Evolutionary conservation across 2,888 invertebrate genomes (phyloP).

Genomic region (Melanostoma mellinum): DNA sequence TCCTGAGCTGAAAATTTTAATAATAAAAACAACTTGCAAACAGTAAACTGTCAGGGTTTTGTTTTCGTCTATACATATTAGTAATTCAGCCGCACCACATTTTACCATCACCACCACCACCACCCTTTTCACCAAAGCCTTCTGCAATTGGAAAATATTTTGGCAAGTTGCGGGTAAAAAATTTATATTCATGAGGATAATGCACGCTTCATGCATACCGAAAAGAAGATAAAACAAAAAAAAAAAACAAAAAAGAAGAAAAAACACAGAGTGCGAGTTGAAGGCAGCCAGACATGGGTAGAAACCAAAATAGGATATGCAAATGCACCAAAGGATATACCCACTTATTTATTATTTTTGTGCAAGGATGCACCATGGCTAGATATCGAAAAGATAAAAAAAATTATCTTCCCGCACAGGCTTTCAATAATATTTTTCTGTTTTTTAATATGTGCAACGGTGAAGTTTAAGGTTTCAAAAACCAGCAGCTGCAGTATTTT

Average conservation of each 20-base stretch:
- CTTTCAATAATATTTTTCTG: constrained; percentile 18
- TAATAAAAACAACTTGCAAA: constrained; percentile 4
- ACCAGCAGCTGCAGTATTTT: constrained; percentile 18
- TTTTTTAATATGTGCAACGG: constrained; percentile 18
- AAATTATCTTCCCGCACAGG: constrained; percentile 32
- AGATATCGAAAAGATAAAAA: not conserved
- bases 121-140: not conserved
- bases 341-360: constrained; percentile 24
- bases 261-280: not conserved
- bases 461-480: constrained; percentile 20
- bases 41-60: constrained; percentile 17
- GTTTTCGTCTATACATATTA: constrained; percentile 7
- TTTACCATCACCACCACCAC: constrained; percentile 1
- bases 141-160: constrained; percentile 53
- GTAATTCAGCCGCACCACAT: constrained; percentile 7
- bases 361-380: constrained; percentile 6
- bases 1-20: not conserved
- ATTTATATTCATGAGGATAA: constrained; percentile 68
- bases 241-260: not conserved
- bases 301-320: constrained; percentile 54
- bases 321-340: constrained; percentile 41
- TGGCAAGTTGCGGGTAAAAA: constrained; percentile 48
- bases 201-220: constrained; percentile 55
- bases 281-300: constrained; percentile 11
- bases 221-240: constrained; percentile 9